Conservation (phyloP, 2,797 vertebrate genomes). For the Limnodromus scolopaceus region DNA sequence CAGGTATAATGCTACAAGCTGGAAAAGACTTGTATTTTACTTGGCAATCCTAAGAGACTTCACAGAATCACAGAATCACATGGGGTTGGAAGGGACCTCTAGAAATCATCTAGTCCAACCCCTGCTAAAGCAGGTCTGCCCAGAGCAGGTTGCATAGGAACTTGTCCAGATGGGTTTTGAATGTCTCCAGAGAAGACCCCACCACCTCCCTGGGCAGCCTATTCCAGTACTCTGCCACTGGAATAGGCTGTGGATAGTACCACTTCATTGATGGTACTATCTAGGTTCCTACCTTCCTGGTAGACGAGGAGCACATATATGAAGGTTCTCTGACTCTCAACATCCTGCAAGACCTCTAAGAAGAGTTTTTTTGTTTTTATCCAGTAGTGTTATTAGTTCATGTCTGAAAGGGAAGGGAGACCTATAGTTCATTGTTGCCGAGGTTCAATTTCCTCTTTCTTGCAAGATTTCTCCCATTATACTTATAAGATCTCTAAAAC, state of each 20-base stretch:
- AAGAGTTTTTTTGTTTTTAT: background rate
- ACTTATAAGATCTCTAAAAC: background rate
- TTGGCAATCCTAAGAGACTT: background rate
- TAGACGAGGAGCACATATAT: rapidly evolving
- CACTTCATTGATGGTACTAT: background rate
- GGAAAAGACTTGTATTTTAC: background rate
- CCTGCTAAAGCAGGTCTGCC: too few species aligned
- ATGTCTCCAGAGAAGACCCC: too few species aligned
- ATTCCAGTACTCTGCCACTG: too few species aligned
- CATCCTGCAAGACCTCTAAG: background rate
- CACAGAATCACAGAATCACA: too few species aligned
- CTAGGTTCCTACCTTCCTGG: background rate
- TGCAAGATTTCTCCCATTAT: background rate
- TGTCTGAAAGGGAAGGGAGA: background rate
- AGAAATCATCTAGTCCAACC: too few species aligned
- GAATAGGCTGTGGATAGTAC: too few species aligned
- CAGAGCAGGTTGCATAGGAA: too few species aligned
- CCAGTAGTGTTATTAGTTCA: background rate
- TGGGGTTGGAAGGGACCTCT: too few species aligned
- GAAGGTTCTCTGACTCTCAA: background rate
- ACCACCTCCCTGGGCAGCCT: too few species aligned
- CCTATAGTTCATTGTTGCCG: background rate
- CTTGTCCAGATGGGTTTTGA: too few species aligned
- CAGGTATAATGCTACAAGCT: background rate
- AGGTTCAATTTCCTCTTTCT: background rate